phyloP scores from a whole-genome alignment of 2,888 invertebrate species.

The Plagodis pulveraria region DNA sequence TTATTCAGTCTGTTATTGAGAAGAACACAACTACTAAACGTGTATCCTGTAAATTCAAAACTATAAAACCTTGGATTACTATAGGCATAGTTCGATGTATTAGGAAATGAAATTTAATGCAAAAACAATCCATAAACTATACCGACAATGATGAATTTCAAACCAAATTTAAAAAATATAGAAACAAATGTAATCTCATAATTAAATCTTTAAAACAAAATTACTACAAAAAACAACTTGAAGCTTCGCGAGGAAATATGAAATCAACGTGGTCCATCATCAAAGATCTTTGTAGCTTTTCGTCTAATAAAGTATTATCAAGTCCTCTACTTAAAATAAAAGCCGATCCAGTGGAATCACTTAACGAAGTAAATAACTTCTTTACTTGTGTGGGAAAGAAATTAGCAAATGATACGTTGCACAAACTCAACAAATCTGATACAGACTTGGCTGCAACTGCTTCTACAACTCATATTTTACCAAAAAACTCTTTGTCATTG shows the following conservation, averaged over 20 bases:
- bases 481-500: too few species aligned
- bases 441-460: not conserved
- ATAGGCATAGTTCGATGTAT: not conserved
- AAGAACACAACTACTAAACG: not conserved
- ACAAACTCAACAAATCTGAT: not conserved
- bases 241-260: not conserved
- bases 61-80: not conserved
- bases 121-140: not conserved
- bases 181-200: not conserved
- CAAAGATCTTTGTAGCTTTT: not conserved
- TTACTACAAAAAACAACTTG: slow-evolving; percentile 2
- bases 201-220: slow-evolving; percentile 2
- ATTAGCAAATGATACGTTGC: not conserved
- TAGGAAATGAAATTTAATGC: not conserved
- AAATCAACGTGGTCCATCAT: not conserved
- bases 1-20: not conserved
- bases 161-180: not conserved
- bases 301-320: not conserved
- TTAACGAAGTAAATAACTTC: not conserved
- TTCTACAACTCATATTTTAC: too few species aligned
- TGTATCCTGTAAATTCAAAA: not conserved
- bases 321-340: not conserved
- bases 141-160: not conserved
- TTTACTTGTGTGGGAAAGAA: not conserved
- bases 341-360: not conserved